These are phyloP conservation scores for Crotophaga sulcirostris DNA, from an alignment of 2,113 vertebrate genomes.

Conservation along the genomic window DNA sequence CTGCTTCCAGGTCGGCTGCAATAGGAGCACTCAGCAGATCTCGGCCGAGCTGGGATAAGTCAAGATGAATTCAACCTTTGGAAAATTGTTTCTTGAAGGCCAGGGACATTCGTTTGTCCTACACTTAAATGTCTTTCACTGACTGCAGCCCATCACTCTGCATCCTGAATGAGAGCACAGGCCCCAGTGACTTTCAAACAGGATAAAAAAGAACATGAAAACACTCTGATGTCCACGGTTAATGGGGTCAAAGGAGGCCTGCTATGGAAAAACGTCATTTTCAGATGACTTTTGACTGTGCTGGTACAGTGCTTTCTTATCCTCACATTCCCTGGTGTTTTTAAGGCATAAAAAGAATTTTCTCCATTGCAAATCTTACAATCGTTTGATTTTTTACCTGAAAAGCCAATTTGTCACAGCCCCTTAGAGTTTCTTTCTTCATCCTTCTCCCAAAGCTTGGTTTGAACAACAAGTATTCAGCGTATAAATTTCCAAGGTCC, in stretches of 20 bases:
- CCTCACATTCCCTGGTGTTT: neutral
- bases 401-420: neutral
- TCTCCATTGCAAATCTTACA: neutral
- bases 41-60: neutral
- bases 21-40: neutral
- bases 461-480: neutral
- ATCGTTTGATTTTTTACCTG: neutral
- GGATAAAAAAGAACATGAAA: no score
- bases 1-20: neutral
- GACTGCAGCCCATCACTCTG: neutral
- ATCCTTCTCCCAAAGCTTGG: neutral
- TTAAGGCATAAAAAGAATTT: neutral
- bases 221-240: neutral
- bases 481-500: neutral
- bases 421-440: neutral
- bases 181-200: no score
- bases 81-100: conserved; percentile 60
- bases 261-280: neutral
- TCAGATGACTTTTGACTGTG: neutral
- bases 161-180: neutral
- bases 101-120: conserved; percentile 54
- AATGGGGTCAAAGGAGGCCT: neutral
- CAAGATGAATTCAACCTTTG: conserved; percentile 26
- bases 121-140: neutral
- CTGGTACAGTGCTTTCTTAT: neutral